Evolutionary conservation across 2,888 invertebrate genomes (phyloP).

Genomic region (Kryphioiulus occultus): DNA sequence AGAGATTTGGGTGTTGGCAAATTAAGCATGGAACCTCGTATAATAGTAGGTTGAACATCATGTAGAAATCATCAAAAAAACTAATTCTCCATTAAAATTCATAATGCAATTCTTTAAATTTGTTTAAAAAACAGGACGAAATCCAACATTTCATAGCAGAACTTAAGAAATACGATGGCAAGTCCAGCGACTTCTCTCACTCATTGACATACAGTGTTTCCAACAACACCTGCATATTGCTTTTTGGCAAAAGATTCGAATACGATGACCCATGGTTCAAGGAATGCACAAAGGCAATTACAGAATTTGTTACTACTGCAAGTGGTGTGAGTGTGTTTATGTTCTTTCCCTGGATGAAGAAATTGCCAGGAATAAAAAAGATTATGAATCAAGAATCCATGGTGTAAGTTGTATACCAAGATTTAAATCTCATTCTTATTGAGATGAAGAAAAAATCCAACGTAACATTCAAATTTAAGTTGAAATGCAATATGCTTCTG

Average conservation of each 20-base stretch:
- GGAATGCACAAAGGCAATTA: neutral
- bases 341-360: slow-evolving; percentile 46
- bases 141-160: slow-evolving; percentile 45
- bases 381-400: neutral
- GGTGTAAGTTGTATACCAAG: neutral
- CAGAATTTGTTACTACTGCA: neutral
- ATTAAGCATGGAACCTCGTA: neutral
- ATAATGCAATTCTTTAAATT: no score
- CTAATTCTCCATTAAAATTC: no score
- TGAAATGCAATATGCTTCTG: no score
- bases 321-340: neutral
- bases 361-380: neutral
- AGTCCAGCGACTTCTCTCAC: neutral
- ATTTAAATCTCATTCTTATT: no score
- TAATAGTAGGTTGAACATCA: slow-evolving; percentile 1
- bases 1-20: slow-evolving; percentile 45
- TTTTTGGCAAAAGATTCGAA: slow-evolving; percentile 43
- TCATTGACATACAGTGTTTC: slow-evolving; percentile 10
- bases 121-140: slow-evolving; percentile 35
- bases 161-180: slow-evolving; percentile 17
- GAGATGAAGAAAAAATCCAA: no score
- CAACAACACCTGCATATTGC: slow-evolving; percentile 42
- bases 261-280: slow-evolving; percentile 44
- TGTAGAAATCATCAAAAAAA: no score
- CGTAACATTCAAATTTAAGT: no score